Percentiles rank a stretch among this genome's conserved stretches.
Conservation (phyloP, 2,888 invertebrate genomes). For the Teleogryllus oceanicus region DNA sequence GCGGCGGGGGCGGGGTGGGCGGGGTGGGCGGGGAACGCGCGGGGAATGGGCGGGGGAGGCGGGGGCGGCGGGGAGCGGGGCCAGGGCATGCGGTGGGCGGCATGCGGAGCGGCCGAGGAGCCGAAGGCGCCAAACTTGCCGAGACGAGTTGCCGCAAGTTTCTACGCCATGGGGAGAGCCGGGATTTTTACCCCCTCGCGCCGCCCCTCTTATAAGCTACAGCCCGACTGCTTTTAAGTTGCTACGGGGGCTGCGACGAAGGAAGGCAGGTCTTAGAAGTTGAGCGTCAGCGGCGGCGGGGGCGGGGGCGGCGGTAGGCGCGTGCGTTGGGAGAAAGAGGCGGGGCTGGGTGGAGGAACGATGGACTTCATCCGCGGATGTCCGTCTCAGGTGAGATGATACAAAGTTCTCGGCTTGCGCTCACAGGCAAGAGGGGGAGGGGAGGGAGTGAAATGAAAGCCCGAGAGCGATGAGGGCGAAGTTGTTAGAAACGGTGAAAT, state of each 20-base stretch:
- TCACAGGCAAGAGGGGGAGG: too few species aligned
- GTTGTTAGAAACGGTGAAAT: too few species aligned
- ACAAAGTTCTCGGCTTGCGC: neutral
- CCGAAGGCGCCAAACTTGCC: neutral
- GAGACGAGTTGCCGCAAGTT: constrained; percentile 18
- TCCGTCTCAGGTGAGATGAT: neutral
- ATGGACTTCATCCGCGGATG: neutral
- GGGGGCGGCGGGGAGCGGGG: neutral
- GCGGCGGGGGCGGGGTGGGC: neutral
- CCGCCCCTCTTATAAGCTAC: neutral
- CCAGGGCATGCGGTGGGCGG: neutral
- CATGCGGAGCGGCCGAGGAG: neutral
- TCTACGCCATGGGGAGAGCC: neutral
- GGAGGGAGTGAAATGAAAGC: too few species aligned
- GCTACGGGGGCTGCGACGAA: neutral
- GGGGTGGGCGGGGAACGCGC: neutral
- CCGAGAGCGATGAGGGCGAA: too few species aligned
- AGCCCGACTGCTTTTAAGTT: neutral
- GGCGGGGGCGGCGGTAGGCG: neutral
- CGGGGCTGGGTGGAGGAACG: neutral
- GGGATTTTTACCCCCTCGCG: neutral
- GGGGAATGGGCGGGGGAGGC: neutral
- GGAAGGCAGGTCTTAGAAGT: neutral
- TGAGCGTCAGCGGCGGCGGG: neutral
- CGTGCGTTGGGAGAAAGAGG: neutral